phyloP scores from a whole-genome alignment of 1,140 invertebrate species.

The Heliothis virescens region DNA sequence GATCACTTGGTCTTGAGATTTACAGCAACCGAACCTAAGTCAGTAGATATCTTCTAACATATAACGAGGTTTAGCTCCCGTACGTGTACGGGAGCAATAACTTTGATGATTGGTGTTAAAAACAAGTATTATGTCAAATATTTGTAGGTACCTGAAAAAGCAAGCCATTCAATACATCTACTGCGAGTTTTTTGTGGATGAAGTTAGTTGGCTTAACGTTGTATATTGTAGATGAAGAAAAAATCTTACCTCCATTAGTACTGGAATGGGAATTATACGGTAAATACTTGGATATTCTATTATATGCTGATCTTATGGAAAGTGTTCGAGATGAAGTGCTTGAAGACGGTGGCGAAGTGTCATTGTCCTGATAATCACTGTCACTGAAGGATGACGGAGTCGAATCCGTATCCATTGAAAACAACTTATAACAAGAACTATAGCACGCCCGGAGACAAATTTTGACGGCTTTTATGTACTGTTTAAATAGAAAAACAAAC shows the following conservation, averaged over 20 bases:
- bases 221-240: no score
- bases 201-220: no score
- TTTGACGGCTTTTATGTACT: constrained; percentile 4
- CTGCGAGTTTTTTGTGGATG: no score
- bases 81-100: no score
- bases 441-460: constrained; percentile 9
- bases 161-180: no score
- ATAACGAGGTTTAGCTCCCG: no score
- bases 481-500: not conserved
- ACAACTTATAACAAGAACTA: not conserved
- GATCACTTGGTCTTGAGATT: no score
- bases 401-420: not conserved
- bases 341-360: not conserved
- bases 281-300: not conserved
- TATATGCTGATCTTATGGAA: not conserved
- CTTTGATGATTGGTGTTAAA: no score
- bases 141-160: no score
- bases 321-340: not conserved
- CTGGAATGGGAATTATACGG: not conserved
- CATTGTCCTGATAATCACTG: not conserved
- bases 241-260: not conserved
- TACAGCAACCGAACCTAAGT: no score
- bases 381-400: not conserved
- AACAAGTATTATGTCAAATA: no score
- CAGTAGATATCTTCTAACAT: no score